A percentile compares a stretch with the other conserved stretches of the same genome.
Conservation (phyloP, 2,797 vertebrate species). For the Sebastes matsubarae region DNA sequence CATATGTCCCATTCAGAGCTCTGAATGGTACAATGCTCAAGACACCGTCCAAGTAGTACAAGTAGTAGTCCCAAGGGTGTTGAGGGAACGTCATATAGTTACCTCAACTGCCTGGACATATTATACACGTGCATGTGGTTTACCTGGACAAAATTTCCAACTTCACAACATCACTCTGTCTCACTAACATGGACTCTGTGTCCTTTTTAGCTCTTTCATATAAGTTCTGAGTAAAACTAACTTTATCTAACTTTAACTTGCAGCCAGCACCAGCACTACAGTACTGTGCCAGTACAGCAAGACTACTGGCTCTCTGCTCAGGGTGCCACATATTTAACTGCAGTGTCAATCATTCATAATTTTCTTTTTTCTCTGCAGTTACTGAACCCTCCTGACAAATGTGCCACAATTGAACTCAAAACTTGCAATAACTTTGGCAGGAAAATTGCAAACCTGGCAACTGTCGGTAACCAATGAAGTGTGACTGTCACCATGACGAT, state of each 20-base stretch:
- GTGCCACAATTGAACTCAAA: background rate
- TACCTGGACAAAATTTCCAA: too few species aligned
- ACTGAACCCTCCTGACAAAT: constrained; percentile 9
- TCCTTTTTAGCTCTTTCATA: background rate
- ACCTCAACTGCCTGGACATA: too few species aligned
- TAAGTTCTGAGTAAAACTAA: background rate
- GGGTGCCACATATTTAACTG: constrained; percentile 17
- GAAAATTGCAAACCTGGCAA: constrained; percentile 1
- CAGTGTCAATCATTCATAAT: background rate
- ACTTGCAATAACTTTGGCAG: background rate
- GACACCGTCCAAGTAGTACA: too few species aligned
- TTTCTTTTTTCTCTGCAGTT: background rate
- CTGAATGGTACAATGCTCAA: too few species aligned
- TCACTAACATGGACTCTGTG: background rate
- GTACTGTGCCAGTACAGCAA: background rate
- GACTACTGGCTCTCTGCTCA: background rate
- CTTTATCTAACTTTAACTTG: background rate
- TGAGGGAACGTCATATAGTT: too few species aligned
- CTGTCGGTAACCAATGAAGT: background rate
- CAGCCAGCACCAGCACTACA: background rate
- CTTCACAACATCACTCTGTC: background rate
- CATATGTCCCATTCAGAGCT: too few species aligned
- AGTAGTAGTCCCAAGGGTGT: too few species aligned
- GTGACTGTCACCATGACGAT: background rate
- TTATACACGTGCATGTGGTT: too few species aligned